Conservation (phyloP, 2,888 invertebrate species). For the Hybos culiciformis region DNA sequence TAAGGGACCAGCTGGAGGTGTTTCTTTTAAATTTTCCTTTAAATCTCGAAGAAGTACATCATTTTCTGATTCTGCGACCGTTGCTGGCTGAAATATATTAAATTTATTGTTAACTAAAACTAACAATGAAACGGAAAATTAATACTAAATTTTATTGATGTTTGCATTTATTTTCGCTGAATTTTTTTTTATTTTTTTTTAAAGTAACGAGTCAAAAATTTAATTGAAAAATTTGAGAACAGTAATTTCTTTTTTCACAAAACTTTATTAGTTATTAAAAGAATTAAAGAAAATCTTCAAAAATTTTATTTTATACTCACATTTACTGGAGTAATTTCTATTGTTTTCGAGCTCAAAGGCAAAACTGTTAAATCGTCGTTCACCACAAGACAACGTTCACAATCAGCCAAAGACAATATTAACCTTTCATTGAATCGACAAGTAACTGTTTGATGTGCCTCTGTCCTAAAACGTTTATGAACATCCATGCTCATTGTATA, state of each 20-base stretch:
- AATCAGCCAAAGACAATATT: constrained; percentile 76
- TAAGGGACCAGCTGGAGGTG: constrained; percentile 81
- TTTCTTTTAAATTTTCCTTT: constrained; percentile 72
- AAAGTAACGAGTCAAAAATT: too few relatives aligned
- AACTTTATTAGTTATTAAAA: constrained; percentile 1
- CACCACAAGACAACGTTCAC: constrained; percentile 78
- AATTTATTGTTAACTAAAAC: too few relatives aligned
- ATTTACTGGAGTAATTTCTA: constrained; percentile 62
- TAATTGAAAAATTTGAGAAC: too few relatives aligned
- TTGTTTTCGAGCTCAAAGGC: constrained; percentile 80
- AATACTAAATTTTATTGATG: too few relatives aligned
- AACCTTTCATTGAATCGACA: constrained; percentile 95
- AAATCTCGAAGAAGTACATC: constrained; percentile 55
- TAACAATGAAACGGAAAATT: too few relatives aligned
- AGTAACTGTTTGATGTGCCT: constrained; percentile 81
- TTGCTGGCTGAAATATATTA: constrained; percentile 18
- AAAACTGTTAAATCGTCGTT: constrained; percentile 87
- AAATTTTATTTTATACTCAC: constrained; percentile 17
- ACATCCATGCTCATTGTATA: constrained; percentile 98
- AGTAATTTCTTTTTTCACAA: too few relatives aligned
- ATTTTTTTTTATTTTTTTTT: too few relatives aligned
- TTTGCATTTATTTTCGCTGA: too few relatives aligned
- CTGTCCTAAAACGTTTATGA: constrained; percentile 81
- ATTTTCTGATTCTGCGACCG: constrained; percentile 31
- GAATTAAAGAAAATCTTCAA: too few relatives aligned